Evolutionary conservation across 1,140 invertebrate species (phyloP).

Genomic region (Papilio polyxenes): DNA sequence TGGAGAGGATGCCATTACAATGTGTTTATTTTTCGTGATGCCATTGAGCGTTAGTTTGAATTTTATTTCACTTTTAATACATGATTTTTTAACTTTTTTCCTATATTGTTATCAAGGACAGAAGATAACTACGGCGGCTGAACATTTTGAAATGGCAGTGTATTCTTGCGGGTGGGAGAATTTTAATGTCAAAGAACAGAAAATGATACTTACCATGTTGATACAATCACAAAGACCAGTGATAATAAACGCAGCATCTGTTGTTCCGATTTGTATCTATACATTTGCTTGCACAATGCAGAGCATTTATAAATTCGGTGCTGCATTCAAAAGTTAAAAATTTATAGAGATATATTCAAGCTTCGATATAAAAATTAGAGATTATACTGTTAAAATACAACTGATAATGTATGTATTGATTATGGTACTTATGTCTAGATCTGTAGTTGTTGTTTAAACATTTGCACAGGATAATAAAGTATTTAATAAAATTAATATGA

Average conservation of each 20-base stretch:
- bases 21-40: slow-evolving; percentile 50
- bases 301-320: slow-evolving; percentile 53
- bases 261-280: slow-evolving; percentile 49
- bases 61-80: slow-evolving; percentile 46
- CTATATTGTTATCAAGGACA: slow-evolving; percentile 56
- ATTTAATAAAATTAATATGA: neutral
- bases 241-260: slow-evolving; percentile 44
- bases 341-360: neutral
- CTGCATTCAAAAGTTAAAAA: slow-evolving; percentile 50
- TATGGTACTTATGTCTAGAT: neutral
- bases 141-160: slow-evolving; percentile 51
- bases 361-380: neutral
- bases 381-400: neutral
- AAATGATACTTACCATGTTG: slow-evolving; percentile 47
- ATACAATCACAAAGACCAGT: slow-evolving; percentile 51
- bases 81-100: slow-evolving; percentile 52
- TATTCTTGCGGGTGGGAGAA: slow-evolving; percentile 58
- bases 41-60: slow-evolving; percentile 46
- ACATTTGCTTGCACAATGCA: slow-evolving; percentile 53
- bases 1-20: slow-evolving; percentile 44
- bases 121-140: slow-evolving; percentile 49
- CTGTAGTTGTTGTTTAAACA: neutral
- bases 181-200: slow-evolving; percentile 43
- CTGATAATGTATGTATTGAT: neutral
- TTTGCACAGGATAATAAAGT: neutral